Conservation (phyloP, 2,888 invertebrate species). For the Monochamus alternatus region DNA sequence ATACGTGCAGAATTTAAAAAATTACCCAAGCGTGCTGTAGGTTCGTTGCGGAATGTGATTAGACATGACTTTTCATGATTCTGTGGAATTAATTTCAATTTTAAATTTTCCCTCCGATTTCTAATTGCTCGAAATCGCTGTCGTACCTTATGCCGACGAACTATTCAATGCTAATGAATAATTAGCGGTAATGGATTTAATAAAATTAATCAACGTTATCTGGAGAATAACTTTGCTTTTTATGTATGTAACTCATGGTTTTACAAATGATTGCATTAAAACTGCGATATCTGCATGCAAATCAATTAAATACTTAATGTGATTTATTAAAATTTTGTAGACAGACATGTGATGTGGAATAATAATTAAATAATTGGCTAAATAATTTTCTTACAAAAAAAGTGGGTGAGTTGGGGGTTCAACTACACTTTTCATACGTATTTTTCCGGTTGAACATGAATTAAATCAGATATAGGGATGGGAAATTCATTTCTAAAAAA, state of each 20-base stretch:
- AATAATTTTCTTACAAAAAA: too few relatives aligned
- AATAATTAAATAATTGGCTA: too few relatives aligned
- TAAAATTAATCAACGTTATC: conserved; percentile 32
- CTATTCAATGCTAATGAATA: conserved; percentile 35
- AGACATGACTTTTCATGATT: conserved; percentile 12
- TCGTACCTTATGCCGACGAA: conserved; percentile 3
- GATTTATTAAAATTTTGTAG: too few relatives aligned
- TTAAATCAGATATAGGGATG: too few relatives aligned
- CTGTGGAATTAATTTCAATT: conserved; percentile 29
- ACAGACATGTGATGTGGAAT: too few relatives aligned
- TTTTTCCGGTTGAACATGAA: too few relatives aligned
- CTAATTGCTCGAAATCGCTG: conserved; percentile 25
- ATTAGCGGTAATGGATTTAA: conserved; percentile 21
- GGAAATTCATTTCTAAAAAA: too few relatives aligned
- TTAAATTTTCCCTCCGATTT: conserved; percentile 26
- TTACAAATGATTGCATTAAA: background rate
- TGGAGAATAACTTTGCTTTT: background rate
- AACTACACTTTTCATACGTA: too few relatives aligned
- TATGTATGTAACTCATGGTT: background rate
- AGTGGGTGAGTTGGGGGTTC: too few relatives aligned
- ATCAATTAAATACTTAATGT: too few relatives aligned
- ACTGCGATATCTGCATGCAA: background rate
- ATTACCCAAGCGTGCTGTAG: conserved; percentile 21
- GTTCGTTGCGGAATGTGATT: conserved; percentile 14
- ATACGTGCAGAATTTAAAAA: conserved; percentile 15